These are phyloP conservation scores for Leptura quadrifasciata DNA, from an alignment of 2,888 invertebrate species.

Conservation along the genomic window DNA sequence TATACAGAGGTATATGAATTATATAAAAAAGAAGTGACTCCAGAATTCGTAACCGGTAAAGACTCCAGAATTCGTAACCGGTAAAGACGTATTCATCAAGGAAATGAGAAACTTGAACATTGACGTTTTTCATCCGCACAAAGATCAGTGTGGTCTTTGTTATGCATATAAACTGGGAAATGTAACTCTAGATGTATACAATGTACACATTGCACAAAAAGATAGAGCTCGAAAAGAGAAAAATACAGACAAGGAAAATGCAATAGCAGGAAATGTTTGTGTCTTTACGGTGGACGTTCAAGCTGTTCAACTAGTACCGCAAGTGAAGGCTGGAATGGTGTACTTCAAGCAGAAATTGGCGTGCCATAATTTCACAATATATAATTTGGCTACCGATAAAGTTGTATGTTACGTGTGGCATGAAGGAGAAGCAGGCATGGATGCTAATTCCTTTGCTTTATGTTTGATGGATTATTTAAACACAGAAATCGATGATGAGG, in stretches of 20 bases:
- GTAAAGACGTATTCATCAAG: conserved; percentile 42
- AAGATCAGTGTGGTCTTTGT: conserved; percentile 52
- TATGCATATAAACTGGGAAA: conserved; percentile 44
- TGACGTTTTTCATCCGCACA: conserved; percentile 45
- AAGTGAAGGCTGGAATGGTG: conserved; percentile 43
- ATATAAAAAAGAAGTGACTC: conserved; percentile 18
- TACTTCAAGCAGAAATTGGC: conserved; percentile 52
- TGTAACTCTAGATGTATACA: conserved; percentile 36
- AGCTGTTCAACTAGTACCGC: conserved; percentile 51
- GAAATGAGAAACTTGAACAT: conserved; percentile 45
- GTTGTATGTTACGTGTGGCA: conserved; percentile 57
- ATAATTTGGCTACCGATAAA: conserved; percentile 39
- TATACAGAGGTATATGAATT: conserved; percentile 41
- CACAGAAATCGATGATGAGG: conserved; percentile 32
- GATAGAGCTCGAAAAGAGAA: conserved; percentile 47
- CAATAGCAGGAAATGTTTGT: conserved; percentile 40
- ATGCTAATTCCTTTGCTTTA: conserved; percentile 47
- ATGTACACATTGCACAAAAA: conserved; percentile 45
- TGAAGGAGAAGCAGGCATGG: conserved; percentile 53
- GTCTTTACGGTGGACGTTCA: conserved; percentile 54
- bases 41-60: not conserved
- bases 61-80: too few relatives aligned
- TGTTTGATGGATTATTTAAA: conserved; percentile 48
- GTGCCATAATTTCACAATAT: conserved; percentile 49
- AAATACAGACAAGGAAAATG: conserved; percentile 40